Evolutionary conservation across 2,113 vertebrate genomes (phyloP).

Genomic region (Polypterus bichir): DNA sequence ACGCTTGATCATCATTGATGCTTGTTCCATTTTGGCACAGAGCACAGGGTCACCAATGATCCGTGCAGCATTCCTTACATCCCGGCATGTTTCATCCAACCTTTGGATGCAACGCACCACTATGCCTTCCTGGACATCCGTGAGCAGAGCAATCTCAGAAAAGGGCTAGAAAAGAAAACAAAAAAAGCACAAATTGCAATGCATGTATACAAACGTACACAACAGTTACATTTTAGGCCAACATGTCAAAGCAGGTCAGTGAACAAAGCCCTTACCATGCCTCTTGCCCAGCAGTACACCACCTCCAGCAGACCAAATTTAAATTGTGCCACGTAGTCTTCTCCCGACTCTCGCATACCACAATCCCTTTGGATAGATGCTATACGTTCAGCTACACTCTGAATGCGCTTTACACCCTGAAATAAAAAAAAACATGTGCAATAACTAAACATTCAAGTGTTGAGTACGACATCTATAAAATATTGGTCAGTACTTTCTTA

Average conservation of each 20-base stretch:
- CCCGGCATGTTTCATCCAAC: constrained; percentile 78
- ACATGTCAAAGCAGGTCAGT: background rate
- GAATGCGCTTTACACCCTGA: constrained; percentile 65
- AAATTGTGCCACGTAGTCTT: constrained; percentile 78
- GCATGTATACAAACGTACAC: background rate
- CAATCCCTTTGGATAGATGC: constrained; percentile 70
- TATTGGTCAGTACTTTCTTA: too few relatives aligned
- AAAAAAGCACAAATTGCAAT: background rate
- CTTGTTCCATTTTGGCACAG: constrained; percentile 79
- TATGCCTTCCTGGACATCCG: constrained; percentile 76
- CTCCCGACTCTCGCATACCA: constrained; percentile 62
- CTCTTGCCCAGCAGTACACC: constrained; percentile 85
- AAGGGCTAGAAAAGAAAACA: constrained; percentile 53
- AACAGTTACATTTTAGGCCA: too few relatives aligned
- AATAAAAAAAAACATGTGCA: too few relatives aligned
- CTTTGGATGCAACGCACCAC: constrained; percentile 86
- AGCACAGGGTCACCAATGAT: constrained; percentile 78
- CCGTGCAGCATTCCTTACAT: constrained; percentile 71
- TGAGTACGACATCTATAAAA: too few relatives aligned
- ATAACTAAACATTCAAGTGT: too few relatives aligned
- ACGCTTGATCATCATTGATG: constrained; percentile 69
- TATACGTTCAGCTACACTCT: constrained; percentile 59
- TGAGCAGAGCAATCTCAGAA: constrained; percentile 69
- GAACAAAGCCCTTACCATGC: constrained; percentile 61
- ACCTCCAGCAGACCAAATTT: constrained; percentile 85